Evolutionary conservation across 2,888 invertebrate genomes (phyloP), one percentile per base, ranked within the genome.

Genomic region (Apantesis nais): DNA sequence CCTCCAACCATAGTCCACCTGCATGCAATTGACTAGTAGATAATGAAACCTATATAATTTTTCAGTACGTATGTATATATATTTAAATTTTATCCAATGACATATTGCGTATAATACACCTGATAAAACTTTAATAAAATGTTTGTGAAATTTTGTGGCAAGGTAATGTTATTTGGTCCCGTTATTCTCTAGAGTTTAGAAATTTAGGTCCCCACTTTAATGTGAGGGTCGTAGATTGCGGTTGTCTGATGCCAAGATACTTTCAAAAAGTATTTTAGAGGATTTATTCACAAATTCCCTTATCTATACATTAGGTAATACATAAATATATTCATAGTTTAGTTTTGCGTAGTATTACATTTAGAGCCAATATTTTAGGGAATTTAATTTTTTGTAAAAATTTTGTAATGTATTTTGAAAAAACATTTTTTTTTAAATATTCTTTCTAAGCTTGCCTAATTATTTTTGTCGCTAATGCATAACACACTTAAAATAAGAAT

Each of bases 71-170:
- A 4, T 37, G 3, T 37, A 37, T 37, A 25, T 29, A 25, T 16
- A 25, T 9, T 4, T 29, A 58, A 19, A 34, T 31, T 39, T 34
- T 11, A 62, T 16, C 14, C 62, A 62, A 4, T 61, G 22, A n/a
- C 7, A 31, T 34, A 22, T 22, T n/a, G 4, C n/a, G 37, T 37
- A 62, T 58, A 58, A 58, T 14, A 29, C 16, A 58, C 29, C 29
- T 58, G 34, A 8, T 52, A 22, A 60, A 58, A 76, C 75, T 79
- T 82, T 78, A 73, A 73, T 76, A 68, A 60, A 44, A 61, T 67
- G 34, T 39, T 48, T 48, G 9, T 66, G 52, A 9, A 44, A 70
- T 63, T 16, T 63, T 66, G 66, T 67, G 44, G 62, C 60, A 65
- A 34, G 65, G 41, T 72, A 44, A 63, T 67, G 41, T 44, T 44